Evolutionary conservation across 2,888 invertebrate species (phyloP), one percentile per base, ranked within the genome.

Genomic region (Lissonota sp.): DNA sequence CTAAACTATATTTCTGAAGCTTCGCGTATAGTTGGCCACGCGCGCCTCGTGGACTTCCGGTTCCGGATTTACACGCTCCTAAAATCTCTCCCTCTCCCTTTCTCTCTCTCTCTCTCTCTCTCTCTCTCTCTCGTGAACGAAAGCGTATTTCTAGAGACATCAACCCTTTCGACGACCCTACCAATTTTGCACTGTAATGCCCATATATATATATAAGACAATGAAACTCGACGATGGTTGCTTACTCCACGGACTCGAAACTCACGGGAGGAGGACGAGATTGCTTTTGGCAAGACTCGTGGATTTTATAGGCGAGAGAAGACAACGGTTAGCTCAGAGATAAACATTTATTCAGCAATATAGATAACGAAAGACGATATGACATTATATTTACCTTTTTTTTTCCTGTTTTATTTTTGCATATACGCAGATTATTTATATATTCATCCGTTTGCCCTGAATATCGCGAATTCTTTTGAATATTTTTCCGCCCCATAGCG

Each of bases 381-480:
- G 46, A 58, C 37, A 69, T 26, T 51, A 51, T 51, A 12, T 51
- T 12, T 51, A 51, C 14, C 6, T 4, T 12, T 51, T 12, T 51
- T 51, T 51, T 8, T 51, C 5, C 14, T 5, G 12, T 14, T 53
- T 14, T 16, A 12, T 14, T 14, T 14, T 5, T 14, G 5, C 14
- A 53, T 60, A 42, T 42, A 0, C 12, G 42, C 8, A 37, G 4
- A 46, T 26, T 49, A 62, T 51, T 14, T 62, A 46, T 57, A 64
- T 51, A 49, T 66, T 74, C 66, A 64, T 53, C 16, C 14, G 40
- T 66, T 72, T 53, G 66, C 46, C 66, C 64, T 44, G 57, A 70
- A 79, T 72, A 57, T 74, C 40, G 55, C 55, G 44, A 69, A 74
- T 74, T 69, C 62, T 79, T 72, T 72, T 66, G 62, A 72, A 72